These are phyloP conservation scores for Sardinella longiceps DNA, from an alignment of 2,797 vertebrate genomes.

Conservation along the genomic window DNA sequence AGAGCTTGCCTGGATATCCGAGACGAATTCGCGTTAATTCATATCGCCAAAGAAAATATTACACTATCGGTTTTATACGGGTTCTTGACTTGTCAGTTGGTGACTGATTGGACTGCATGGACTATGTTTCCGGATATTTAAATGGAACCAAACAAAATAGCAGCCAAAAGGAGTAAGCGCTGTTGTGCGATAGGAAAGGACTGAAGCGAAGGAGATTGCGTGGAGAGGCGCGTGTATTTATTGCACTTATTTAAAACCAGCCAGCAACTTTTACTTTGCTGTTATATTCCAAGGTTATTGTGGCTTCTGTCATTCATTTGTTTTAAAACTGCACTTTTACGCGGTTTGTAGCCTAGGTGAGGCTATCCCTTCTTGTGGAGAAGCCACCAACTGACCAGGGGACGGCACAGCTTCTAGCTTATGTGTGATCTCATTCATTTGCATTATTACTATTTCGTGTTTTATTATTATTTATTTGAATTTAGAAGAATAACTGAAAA, in stretches of 20 bases:
- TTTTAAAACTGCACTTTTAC: constrained; percentile 2
- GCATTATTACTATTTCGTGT: background rate
- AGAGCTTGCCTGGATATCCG: constrained; percentile 21
- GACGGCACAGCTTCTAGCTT: background rate
- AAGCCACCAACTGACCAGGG: background rate
- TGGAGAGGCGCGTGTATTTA: background rate
- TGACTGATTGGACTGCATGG: background rate
- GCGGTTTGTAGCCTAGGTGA: background rate
- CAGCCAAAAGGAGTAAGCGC: background rate
- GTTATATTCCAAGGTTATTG: background rate
- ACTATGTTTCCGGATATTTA: constrained; percentile 19
- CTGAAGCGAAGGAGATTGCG: background rate
- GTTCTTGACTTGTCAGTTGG: background rate
- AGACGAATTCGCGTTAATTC: background rate
- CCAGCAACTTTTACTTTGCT: constrained; percentile 9
- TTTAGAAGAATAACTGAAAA: background rate
- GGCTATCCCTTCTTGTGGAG: background rate
- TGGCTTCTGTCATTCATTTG: background rate
- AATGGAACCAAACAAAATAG: background rate
- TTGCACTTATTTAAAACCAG: constrained; percentile 1
- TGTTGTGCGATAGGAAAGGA: constrained; percentile 20
- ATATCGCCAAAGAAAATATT: constrained; percentile 1
- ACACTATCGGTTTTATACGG: background rate
- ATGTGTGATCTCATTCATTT: background rate
- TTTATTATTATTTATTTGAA: background rate